Base-by-base conservation (phyloP, 1,140 invertebrate genomes). In the Atta colombica region DNA sequence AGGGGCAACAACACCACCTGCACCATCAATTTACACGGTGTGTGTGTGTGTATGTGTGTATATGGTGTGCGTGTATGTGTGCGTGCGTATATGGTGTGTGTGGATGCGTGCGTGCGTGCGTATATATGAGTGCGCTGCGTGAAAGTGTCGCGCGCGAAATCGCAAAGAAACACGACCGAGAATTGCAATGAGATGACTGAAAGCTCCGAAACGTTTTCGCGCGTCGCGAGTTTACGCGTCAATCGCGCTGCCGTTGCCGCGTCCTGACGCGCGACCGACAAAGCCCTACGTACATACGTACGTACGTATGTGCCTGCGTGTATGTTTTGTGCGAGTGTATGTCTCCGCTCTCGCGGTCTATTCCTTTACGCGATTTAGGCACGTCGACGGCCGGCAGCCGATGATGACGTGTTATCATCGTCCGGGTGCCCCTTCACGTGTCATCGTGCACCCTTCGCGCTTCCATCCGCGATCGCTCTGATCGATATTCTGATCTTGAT, bases 1-100 rank as follows among this genome's bases (percentile, higher is more conserved):
- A 97, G 98, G 95, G 98, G 98, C 95, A 99, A 99, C 96, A 99
- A 99, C 96, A 99, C 98, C 95, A 98, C 98, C 94, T 98, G 98
- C 96, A 98, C 98, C 93, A 98, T 99, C 95, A 98, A 99, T 96
- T 96, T 98, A 96, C 98, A 98, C 96, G 98, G 98, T 98, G 96
- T 97, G 97, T 96, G 87, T 77, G 87, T 75, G 81, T 58, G 85
- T 87, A 61, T 6, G 7, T 8, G 55, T 71, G 74, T 14, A 53
- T 75, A 25, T 25, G 25, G 60, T 5, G 45, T 45, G 60, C 5
- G 31, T 31, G 31, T 31, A 6, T 31, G 31, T 6, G 31, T 31
- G 31, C 31, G 31, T 31, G 31, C 31, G 31, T 31, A 31, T 6
- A 31, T 31, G 31, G 31, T 31, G 31, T 31, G 31, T 31, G 31